Evolutionary conservation across 1,140 invertebrate species (phyloP).

Genomic region (Drosophila parabipectinata): DNA sequence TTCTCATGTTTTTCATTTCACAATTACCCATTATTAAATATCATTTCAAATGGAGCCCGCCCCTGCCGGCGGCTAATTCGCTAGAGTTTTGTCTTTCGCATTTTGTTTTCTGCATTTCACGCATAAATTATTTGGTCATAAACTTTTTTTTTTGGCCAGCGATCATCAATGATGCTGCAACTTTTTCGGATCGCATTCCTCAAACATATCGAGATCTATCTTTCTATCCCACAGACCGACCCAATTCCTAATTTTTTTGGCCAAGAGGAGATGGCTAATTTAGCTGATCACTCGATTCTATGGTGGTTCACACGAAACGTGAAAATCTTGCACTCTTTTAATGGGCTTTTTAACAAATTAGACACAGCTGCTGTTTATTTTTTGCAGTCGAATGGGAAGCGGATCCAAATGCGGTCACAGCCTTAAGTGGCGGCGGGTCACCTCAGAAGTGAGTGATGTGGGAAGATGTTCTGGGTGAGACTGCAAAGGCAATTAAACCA

Average conservation of each 20-base stretch:
- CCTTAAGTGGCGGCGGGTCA: constrained; percentile 44
- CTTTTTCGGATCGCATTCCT: constrained; percentile 40
- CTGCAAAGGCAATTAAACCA: constrained; percentile 17
- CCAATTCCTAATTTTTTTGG: constrained; percentile 18
- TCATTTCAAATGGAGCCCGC: constrained; percentile 67
- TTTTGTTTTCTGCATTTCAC: constrained; percentile 73
- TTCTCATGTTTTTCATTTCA: constrained; percentile 68
- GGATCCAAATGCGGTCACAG: constrained; percentile 47
- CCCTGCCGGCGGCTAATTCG: constrained; percentile 37
- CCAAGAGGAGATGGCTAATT: constrained; percentile 46
- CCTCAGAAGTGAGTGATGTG: constrained; percentile 53
- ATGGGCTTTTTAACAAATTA: constrained; percentile 71
- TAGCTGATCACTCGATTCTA: neutral
- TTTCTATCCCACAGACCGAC: constrained; percentile 27
- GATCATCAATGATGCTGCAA: constrained; percentile 65
- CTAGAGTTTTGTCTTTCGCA: constrained; percentile 30
- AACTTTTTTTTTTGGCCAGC: constrained; percentile 19
- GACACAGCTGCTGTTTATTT: constrained; percentile 63
- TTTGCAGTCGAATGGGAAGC: constrained; percentile 38
- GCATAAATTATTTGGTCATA: constrained; percentile 69
- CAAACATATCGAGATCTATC: constrained; percentile 11
- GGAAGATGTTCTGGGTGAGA: constrained; percentile 62
- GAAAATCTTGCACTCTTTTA: constrained; percentile 67
- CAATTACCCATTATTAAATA: constrained; percentile 76
- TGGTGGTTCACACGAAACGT: constrained; percentile 54